phyloP scores from a whole-genome alignment of 2,113 vertebrate species.

The Onychostruthus taczanowskii region DNA sequence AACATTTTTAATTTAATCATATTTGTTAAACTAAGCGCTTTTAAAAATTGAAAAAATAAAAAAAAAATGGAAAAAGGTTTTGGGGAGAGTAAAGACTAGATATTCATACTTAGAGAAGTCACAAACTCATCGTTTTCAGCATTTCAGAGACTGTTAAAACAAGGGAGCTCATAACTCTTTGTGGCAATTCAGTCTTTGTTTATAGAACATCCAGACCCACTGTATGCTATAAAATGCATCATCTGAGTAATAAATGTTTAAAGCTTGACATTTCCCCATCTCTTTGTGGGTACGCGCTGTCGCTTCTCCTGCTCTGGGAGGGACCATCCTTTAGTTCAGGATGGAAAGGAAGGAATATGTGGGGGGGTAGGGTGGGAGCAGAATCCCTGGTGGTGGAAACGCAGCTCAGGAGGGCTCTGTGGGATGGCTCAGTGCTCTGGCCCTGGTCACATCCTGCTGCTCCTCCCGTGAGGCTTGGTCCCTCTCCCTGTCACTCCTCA shows the following conservation, averaged over 20 bases:
- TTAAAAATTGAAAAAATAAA: not conserved
- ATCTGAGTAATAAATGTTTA: slow-evolving; percentile 66
- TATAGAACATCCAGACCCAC: slow-evolving; percentile 54
- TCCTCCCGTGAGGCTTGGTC: not conserved
- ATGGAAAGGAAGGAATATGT: not conserved
- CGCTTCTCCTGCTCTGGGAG: not conserved
- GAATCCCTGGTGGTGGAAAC: not conserved
- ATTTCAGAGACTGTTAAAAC: slow-evolving; percentile 41
- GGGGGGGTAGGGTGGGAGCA: not conserved
- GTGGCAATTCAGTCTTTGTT: slow-evolving; percentile 47
- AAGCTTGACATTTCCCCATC: slow-evolving; percentile 22
- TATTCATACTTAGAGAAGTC: slow-evolving; percentile 14
- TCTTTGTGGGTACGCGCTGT: not conserved
- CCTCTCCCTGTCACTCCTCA: accelerated
- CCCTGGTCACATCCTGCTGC: accelerated
- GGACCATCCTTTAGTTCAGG: not conserved
- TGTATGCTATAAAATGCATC: slow-evolving; percentile 60
- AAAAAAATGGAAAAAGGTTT: not conserved
- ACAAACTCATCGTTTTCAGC: not conserved
- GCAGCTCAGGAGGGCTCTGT: not conserved
- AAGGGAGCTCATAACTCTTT: slow-evolving; percentile 39
- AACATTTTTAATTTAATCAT: slow-evolving; percentile 59
- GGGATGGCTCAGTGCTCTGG: not conserved
- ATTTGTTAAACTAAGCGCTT: slow-evolving; percentile 48
- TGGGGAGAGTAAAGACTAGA: slow-evolving; percentile 25